phyloP scores from a whole-genome alignment of 2,113 vertebrate species.

The Recurvirostra avosetta region DNA sequence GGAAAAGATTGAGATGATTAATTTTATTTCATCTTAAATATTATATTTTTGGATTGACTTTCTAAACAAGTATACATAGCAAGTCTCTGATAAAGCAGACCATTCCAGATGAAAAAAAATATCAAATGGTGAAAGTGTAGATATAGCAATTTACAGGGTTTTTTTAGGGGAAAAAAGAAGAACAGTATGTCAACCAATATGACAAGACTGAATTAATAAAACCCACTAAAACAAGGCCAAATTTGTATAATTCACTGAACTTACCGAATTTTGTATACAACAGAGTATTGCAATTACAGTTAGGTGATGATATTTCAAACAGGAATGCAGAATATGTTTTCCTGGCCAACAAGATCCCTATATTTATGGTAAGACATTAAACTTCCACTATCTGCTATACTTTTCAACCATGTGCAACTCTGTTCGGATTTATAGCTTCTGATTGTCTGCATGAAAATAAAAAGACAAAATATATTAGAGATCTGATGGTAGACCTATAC shows the following conservation, averaged over 20 bases:
- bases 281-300: neutral
- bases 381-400: neutral
- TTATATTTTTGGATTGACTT: neutral
- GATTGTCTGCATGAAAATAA: neutral
- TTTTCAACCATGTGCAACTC: neutral
- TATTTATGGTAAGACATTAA: neutral
- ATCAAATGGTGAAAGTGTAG: neutral
- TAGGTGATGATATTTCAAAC: neutral
- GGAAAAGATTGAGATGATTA: neutral
- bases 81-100: neutral
- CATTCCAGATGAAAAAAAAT: neutral
- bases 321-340: neutral
- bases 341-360: neutral
- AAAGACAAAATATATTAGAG: neutral
- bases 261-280: neutral
- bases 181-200: neutral
- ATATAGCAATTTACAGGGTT: neutral
- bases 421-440: neutral
- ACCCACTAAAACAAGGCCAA: neutral
- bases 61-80: neutral
- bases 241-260: neutral
- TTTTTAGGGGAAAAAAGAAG: neutral
- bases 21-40: neutral
- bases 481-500: neutral
- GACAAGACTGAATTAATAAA: neutral